phyloP scores from a whole-genome alignment of 2,797 vertebrate species.

The Buceros bicornis region DNA sequence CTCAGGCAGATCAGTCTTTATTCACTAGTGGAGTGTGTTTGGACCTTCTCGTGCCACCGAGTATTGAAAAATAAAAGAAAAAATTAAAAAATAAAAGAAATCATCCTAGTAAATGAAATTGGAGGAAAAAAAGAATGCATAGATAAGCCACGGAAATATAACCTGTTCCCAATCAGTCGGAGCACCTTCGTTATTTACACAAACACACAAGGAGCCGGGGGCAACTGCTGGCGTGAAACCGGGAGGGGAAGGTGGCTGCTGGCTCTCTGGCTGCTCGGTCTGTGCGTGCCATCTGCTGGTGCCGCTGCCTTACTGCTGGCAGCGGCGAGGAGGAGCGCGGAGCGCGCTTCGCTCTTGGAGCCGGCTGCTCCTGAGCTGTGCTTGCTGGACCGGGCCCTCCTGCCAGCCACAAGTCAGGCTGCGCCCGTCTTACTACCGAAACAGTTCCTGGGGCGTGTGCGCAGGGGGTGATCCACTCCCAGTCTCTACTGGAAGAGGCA shows the following conservation, averaged over 20 bases:
- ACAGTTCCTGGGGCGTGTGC: too few species aligned
- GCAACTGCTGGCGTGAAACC: fast-evolving
- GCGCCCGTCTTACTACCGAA: fast-evolving
- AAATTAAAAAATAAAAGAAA: not conserved
- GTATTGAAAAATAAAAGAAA: not conserved
- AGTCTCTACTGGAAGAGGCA: not conserved
- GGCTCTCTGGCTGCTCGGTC: not conserved
- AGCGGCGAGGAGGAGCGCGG: not conserved
- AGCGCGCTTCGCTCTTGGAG: too few species aligned
- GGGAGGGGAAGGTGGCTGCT: not conserved
- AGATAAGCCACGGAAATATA: not conserved
- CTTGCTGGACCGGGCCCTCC: not conserved
- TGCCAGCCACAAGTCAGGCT: not conserved
- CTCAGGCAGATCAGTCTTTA: not conserved
- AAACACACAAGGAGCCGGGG: not conserved
- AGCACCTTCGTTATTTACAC: fast-evolving
- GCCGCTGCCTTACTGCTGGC: not conserved
- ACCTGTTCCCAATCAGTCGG: fast-evolving
- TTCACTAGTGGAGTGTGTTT: not conserved
- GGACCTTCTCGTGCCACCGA: not conserved
- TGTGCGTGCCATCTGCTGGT: conserved; percentile 41
- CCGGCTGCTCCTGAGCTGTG: not conserved
- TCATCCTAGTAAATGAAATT: not conserved
- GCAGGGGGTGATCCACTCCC: not conserved
- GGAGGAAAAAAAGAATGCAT: fast-evolving